A percentile compares a stretch with the other conserved stretches of the same genome.
These are phyloP conservation scores for Drymonia ruficornis DNA, from an alignment of 2,888 invertebrate species.

Conservation along the genomic window DNA sequence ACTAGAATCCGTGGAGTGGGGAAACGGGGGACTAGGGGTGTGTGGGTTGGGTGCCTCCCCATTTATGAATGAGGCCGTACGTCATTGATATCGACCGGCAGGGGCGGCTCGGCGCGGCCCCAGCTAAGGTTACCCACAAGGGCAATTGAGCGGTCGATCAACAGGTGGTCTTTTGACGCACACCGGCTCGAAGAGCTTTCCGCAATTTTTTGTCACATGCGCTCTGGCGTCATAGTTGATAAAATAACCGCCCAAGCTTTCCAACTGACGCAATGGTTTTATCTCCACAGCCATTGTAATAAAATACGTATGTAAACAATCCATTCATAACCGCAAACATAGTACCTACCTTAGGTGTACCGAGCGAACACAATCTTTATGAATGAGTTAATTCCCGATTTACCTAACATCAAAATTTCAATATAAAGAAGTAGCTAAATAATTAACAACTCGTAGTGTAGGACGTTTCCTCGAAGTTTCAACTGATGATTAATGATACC, in stretches of 20 bases:
- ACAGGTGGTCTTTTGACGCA: conserved; percentile 78
- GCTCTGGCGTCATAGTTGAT: conserved; percentile 56
- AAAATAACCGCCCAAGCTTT: conserved; percentile 8
- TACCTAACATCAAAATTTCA: background rate
- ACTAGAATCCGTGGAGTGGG: conserved; percentile 52
- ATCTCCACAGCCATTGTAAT: conserved; percentile 11
- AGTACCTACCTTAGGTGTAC: background rate
- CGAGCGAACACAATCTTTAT: background rate
- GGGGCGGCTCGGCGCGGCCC: conserved; percentile 46
- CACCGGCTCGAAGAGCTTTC: conserved; percentile 44
- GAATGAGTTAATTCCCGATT: background rate
- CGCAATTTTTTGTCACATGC: conserved; percentile 59
- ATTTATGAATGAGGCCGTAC: conserved; percentile 82
- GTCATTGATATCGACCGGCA: conserved; percentile 76
- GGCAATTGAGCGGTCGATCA: conserved; percentile 64
- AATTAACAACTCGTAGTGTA: no score
- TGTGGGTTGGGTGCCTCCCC: conserved; percentile 59
- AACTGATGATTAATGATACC: no score
- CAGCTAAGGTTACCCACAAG: conserved; percentile 74
- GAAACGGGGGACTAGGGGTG: conserved; percentile 32
- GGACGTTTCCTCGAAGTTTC: no score
- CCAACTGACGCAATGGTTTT: conserved; percentile 3
- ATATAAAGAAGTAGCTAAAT: no score
- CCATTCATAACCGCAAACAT: conserved; percentile 4
- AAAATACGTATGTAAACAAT: conserved; percentile 3